Evolutionary conservation across 35 echinoderm and acorn worm species (phyloP).

Genomic region (Stichopus chloronotus): DNA sequence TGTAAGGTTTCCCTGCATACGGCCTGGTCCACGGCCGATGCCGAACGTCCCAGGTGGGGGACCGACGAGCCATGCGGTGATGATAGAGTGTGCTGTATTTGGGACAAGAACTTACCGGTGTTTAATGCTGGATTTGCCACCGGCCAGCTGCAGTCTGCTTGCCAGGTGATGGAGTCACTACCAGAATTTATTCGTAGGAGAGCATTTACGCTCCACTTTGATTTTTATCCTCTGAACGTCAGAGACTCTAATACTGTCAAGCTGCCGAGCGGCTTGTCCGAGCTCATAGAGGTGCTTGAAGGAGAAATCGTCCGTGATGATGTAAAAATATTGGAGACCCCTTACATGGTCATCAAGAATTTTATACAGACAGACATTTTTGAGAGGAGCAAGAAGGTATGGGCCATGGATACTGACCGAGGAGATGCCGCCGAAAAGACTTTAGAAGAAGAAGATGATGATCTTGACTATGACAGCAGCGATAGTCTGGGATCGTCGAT

Average conservation of each 20-base stretch:
- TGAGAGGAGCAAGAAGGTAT: background rate
- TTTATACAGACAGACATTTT: background rate
- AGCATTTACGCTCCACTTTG: background rate
- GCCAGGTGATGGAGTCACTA: background rate
- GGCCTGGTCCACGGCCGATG: background rate
- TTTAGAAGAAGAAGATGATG: background rate
- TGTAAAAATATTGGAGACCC: background rate
- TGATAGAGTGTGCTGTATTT: background rate
- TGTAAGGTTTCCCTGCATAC: background rate
- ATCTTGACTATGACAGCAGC: background rate
- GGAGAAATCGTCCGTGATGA: background rate
- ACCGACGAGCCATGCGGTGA: background rate
- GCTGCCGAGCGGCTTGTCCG: conserved; percentile 5
- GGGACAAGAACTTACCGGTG: conserved; percentile 7
- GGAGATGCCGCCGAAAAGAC: background rate
- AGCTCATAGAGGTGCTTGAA: background rate
- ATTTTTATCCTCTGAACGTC: background rate
- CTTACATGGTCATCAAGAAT: background rate
- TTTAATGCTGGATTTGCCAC: background rate
- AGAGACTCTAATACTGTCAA: background rate
- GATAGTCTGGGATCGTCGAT: background rate
- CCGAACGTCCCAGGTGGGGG: background rate
- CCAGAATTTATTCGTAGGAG: background rate
- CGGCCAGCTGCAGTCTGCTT: background rate
- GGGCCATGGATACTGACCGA: background rate